Conservation (phyloP, 2,113 vertebrate species). For the Pterocles burchelli region DNA sequence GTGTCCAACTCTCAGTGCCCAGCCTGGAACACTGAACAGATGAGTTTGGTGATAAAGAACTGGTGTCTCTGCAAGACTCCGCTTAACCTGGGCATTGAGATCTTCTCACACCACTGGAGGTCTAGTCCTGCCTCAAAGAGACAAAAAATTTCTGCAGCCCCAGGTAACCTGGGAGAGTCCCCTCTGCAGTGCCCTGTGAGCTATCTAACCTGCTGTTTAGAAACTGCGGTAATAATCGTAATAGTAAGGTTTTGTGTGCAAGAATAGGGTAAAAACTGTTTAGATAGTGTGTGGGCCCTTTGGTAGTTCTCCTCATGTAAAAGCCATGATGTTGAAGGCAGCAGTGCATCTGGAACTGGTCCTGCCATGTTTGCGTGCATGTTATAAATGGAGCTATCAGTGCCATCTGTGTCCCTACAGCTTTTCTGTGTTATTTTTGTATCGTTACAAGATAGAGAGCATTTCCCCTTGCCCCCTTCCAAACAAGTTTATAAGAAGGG, state of each 20-base stretch:
- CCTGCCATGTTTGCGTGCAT: not conserved
- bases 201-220: not conserved
- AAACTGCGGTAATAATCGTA: not conserved
- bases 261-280: not conserved
- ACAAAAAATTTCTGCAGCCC: not conserved
- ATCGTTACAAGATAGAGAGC: not conserved
- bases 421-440: not conserved
- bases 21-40: accelerated
- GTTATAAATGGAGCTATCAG: not conserved
- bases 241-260: not conserved
- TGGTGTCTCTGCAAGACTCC: not conserved
- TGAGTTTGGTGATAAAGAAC: not conserved
- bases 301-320: not conserved
- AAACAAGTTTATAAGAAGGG: not conserved
- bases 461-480: not conserved
- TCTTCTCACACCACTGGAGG: not conserved
- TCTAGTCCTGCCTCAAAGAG: not conserved
- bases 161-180: not conserved
- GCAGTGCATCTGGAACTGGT: not conserved
- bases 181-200: not conserved
- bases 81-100: accelerated
- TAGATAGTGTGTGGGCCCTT: not conserved
- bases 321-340: not conserved
- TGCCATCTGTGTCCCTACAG: not conserved
- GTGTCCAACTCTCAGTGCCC: not conserved